A percentile compares a stretch with the other conserved stretches of the same genome.
Evolutionary conservation across 2,888 invertebrate species (phyloP).

Genomic region (Ectemnius cavifrons): DNA sequence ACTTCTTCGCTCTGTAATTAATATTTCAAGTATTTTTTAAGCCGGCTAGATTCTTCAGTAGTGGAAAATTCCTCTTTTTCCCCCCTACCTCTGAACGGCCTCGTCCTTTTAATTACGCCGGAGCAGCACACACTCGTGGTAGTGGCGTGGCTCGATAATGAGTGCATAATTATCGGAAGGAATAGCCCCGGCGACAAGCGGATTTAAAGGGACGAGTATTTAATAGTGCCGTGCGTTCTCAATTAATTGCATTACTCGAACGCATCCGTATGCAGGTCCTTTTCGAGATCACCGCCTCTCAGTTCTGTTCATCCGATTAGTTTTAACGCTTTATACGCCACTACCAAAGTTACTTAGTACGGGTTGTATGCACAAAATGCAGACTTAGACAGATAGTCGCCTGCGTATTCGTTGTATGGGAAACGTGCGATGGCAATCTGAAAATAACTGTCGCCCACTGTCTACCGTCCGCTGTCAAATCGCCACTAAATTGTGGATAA

Average conservation of each 20-base stretch:
- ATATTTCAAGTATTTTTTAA: background rate
- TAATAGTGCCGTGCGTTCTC: background rate
- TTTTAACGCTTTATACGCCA: too few relatives aligned
- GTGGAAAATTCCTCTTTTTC: background rate
- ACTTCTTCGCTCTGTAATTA: background rate
- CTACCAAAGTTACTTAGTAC: background rate
- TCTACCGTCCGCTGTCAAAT: slow-evolving; percentile 43
- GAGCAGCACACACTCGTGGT: slow-evolving; percentile 6
- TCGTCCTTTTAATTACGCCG: background rate
- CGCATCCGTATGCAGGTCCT: too few relatives aligned
- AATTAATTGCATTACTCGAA: background rate
- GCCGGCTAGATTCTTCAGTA: background rate
- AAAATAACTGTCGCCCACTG: slow-evolving; percentile 17
- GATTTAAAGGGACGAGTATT: background rate
- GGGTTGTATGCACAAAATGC: background rate
- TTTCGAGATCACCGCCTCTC: too few relatives aligned
- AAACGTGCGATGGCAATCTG: background rate
- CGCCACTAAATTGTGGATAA: slow-evolving; percentile 57
- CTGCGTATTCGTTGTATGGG: background rate
- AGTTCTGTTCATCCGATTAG: background rate
- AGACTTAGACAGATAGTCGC: background rate
- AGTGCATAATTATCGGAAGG: background rate
- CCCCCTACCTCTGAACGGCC: background rate
- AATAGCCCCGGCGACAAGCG: background rate
- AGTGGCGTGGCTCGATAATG: background rate